These are phyloP conservation scores for Pseudopodoces humilis DNA, from an alignment of 2,113 vertebrate genomes.

Conservation along the genomic window DNA sequence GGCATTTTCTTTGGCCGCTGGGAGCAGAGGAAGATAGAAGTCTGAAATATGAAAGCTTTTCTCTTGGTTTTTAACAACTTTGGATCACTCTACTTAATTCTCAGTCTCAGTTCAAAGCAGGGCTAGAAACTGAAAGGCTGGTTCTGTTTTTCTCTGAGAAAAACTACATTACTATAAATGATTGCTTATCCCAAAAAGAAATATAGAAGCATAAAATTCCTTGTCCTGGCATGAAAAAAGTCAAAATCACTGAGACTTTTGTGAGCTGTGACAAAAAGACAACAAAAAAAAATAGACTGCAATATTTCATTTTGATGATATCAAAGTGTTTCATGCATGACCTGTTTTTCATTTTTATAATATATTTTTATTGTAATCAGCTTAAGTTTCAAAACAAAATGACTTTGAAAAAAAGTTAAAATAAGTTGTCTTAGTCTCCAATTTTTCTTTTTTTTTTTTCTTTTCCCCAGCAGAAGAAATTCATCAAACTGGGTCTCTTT, in stretches of 20 bases:
- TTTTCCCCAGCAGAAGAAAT: background rate
- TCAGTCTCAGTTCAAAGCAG: constrained; percentile 37
- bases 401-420: constrained; percentile 31
- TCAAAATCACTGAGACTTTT: constrained; percentile 9
- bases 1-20: constrained; percentile 29
- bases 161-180: background rate
- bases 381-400: constrained; percentile 47
- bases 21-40: constrained; percentile 57
- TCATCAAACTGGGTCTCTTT: background rate
- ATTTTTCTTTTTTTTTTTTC: background rate
- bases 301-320: constrained; percentile 32
- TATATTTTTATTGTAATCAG: constrained; percentile 26
- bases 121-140: constrained; percentile 4
- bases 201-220: background rate
- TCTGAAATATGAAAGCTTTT: constrained; percentile 40
- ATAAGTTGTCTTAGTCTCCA: background rate
- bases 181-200: background rate
- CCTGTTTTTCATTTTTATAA: constrained; percentile 37
- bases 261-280: background rate
- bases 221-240: constrained; percentile 26
- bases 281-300: background rate
- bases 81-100: constrained; percentile 47
- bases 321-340: constrained; percentile 54
- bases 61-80: constrained; percentile 45
- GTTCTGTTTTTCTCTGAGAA: background rate